phyloP scores from a whole-genome alignment of 2,888 invertebrate species.

The Microdon myrmicae region DNA sequence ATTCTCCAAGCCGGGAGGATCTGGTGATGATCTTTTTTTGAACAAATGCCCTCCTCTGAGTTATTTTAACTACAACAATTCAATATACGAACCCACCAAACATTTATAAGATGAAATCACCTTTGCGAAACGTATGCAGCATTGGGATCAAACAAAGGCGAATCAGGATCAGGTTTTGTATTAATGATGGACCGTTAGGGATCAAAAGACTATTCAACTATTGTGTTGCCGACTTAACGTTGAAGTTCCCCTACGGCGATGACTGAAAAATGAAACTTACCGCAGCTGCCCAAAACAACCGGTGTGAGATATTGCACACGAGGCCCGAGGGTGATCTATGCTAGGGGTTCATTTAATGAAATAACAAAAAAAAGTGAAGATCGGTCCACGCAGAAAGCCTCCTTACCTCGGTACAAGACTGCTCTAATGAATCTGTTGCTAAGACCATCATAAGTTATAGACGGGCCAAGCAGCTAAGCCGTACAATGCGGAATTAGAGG shows the following conservation, averaged over 20 bases:
- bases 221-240: conserved; percentile 18
- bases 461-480: conserved; percentile 29
- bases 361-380: conserved; percentile 7
- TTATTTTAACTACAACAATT: too few relatives aligned
- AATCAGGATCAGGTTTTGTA: conserved; percentile 35
- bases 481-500: conserved; percentile 23
- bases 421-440: too few relatives aligned
- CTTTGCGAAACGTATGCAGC: conserved; percentile 17
- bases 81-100: too few relatives aligned
- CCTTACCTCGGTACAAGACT: conserved; percentile 16
- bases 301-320: conserved; percentile 30
- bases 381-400: conserved; percentile 17
- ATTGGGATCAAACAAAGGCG: conserved; percentile 20
- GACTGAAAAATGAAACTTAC: conserved; percentile 43
- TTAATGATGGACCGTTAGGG: conserved; percentile 41
- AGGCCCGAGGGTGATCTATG: conserved; percentile 17
- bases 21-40: too few relatives aligned
- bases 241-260: conserved; percentile 19
- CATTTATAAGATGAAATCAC: too few relatives aligned
- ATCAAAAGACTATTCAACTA: conserved; percentile 29
- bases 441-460: conserved; percentile 42
- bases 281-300: conserved; percentile 42
- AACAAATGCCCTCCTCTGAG: too few relatives aligned
- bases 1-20: too few relatives aligned
- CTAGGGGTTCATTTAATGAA: conserved; percentile 1